Conservation (phyloP, 1,140 invertebrate species). For the Pinna nobilis region DNA sequence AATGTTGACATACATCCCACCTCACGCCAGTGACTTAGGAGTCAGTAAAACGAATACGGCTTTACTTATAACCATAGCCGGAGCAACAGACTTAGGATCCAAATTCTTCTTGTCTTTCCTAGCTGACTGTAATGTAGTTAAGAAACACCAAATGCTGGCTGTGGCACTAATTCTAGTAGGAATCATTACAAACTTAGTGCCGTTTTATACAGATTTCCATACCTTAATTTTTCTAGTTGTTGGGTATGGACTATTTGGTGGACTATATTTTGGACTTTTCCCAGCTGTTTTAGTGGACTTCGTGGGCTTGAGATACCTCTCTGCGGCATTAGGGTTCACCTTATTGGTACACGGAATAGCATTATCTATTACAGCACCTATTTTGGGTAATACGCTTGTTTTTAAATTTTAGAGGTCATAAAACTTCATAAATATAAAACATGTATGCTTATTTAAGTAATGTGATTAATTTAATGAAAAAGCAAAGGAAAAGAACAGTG, state of each 20-base stretch:
- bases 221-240: neutral
- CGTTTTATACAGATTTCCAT: neutral
- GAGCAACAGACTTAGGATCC: neutral
- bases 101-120: neutral
- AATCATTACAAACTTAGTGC: neutral
- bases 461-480: neutral
- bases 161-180: neutral
- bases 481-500: neutral
- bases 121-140: neutral
- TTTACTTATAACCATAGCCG: neutral
- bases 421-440: neutral
- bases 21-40: constrained; percentile 3
- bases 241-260: neutral
- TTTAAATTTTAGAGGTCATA: no score
- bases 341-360: neutral
- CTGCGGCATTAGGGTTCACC: neutral
- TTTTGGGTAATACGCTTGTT: no score
- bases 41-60: neutral
- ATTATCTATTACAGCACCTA: neutral
- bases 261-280: neutral
- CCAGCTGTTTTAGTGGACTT: neutral
- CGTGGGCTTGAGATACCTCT: constrained; percentile 3
- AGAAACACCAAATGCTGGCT: neutral
- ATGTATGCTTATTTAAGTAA: neutral
- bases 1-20: constrained; percentile 4